Evolutionary conservation across 2,797 vertebrate species (phyloP), one percentile per base, ranked within the genome.

Genomic region (Anniella stebbinsi): DNA sequence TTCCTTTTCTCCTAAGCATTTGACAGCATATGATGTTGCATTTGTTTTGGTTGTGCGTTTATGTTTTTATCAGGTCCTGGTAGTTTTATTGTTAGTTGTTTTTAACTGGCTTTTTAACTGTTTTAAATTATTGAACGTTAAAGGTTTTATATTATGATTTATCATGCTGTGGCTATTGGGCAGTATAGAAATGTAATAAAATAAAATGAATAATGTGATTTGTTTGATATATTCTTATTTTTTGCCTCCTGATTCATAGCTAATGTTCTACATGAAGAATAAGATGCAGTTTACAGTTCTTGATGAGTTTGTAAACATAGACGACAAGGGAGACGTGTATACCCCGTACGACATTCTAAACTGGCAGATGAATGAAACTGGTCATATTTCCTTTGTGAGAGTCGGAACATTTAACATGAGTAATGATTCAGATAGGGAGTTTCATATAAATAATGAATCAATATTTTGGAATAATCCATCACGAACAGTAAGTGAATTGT

Each of bases 251-350:
- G 21, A 11, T 94, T 94, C 84, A 80, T 82, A 98, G 98, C 92
- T 98, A 87, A 98, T 98, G 98, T 98, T 96, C 92, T 98, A 98
- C 95, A 67, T 98, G 96, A 98, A 98, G 93, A 97, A 97, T 63
- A 91, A 0, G 28, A 87, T 98, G 66, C 88, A 63, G 17, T 98
- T 97, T 91, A 95, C 17, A 38, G 89, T 93, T 60, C 97, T 98
- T 95, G 97, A 98, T 25, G 97, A 97, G 82, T 84, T 91, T 90
- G 92, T 98, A 28, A 90, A 90, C 90, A 97, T 98, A 73, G 90
- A 96, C 6, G 86, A 96, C 0, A 91, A 90, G 0, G 98, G 98
- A 6, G 98, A 98, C 10, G 96, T 98, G 33, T 91, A 87, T 1
- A 97, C 97, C 54, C 94, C 94, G 87, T 98, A 98, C 86, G 98